These are phyloP conservation scores for Cheirogaleus medius DNA, from an alignment of 2,113 vertebrate species.

Conservation along the genomic window DNA sequence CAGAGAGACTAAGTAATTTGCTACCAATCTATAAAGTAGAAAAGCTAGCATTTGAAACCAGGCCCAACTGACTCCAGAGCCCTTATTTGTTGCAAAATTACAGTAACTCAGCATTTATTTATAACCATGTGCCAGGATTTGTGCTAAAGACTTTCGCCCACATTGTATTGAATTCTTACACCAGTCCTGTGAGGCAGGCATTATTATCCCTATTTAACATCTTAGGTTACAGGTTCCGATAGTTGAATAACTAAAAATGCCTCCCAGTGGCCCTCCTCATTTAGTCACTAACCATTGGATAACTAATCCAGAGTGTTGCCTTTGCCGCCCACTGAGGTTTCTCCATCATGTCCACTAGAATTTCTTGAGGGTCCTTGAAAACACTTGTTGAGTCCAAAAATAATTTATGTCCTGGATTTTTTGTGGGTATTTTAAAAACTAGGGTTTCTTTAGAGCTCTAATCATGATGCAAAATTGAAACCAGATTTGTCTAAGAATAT, in stretches of 20 bases:
- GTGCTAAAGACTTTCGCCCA: neutral
- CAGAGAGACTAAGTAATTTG: neutral
- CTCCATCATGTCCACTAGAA: neutral
- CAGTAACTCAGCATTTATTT: slow-evolving; percentile 14
- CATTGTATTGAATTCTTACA: neutral
- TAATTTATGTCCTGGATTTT: neutral
- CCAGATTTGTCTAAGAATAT: slow-evolving; percentile 37
- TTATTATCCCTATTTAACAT: neutral
- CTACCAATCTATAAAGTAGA: neutral
- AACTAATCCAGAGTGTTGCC: neutral
- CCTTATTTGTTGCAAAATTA: slow-evolving; percentile 15
- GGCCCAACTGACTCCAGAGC: neutral
- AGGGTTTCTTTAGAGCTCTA: neutral
- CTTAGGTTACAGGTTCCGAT: neutral
- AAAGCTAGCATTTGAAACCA: slow-evolving; percentile 23
- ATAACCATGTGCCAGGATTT: neutral
- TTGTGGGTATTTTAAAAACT: neutral
- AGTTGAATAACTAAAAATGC: neutral
- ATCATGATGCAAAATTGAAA: slow-evolving; percentile 31
- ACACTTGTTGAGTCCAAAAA: neutral
- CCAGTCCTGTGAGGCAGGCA: neutral
- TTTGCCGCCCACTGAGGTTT: neutral
- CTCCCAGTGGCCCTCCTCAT: neutral
- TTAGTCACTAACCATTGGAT: neutral
- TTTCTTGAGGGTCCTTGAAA: neutral